A percentile compares a stretch with the other conserved stretches of the same genome.
Evolutionary conservation across 2,113 vertebrate genomes (phyloP).

Genomic region (Porphyrio hochstetteri): DNA sequence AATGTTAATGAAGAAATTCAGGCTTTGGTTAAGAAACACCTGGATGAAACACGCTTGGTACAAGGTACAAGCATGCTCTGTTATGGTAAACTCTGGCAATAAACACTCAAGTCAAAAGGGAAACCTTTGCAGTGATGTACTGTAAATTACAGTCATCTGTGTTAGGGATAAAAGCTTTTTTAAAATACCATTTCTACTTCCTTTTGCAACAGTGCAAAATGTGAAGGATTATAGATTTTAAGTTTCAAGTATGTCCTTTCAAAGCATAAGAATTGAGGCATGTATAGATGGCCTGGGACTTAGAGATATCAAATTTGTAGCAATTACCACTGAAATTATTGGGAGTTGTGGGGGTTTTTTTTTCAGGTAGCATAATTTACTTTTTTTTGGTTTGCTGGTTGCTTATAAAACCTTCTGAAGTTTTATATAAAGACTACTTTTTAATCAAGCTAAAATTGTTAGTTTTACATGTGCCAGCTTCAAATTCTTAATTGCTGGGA

Average conservation of each 20-base stretch:
- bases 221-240: not conserved
- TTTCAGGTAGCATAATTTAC: not conserved
- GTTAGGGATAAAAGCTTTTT: not conserved
- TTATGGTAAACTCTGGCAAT: not conserved
- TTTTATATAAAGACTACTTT: not conserved
- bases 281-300: not conserved
- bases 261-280: not conserved
- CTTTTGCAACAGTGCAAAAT: not conserved
- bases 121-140: not conserved
- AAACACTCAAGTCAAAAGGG: not conserved
- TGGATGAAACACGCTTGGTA: conserved; percentile 79
- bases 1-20: conserved; percentile 80
- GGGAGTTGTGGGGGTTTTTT: not conserved
- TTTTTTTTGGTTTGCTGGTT: not conserved
- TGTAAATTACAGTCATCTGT: not conserved
- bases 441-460: not conserved
- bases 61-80: conserved; percentile 64
- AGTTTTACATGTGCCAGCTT: not conserved
- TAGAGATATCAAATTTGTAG: not conserved
- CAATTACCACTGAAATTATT: not conserved
- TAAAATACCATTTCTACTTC: not conserved
- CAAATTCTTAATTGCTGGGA: not conserved
- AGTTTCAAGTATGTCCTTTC: not conserved
- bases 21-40: conserved; percentile 78
- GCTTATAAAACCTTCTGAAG: not conserved